Conservation (phyloP, 2,113 vertebrate genomes). For the Psilopsiagon aymara region DNA sequence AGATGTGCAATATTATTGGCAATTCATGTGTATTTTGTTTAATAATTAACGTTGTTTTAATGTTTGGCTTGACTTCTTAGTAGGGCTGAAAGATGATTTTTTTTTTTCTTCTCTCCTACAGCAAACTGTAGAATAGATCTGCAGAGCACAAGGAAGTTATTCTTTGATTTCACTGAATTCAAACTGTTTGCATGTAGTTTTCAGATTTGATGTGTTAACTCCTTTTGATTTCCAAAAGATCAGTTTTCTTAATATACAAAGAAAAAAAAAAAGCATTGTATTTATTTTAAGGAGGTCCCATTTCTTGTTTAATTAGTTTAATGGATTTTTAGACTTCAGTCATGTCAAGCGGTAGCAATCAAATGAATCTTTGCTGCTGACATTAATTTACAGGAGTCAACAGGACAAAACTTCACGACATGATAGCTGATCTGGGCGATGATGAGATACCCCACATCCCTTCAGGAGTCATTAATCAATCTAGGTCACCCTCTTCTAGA, state of each 20-base stretch:
- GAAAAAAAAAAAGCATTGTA: constrained; percentile 15
- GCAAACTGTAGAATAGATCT: constrained; percentile 23
- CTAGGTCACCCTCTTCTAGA: constrained; percentile 82
- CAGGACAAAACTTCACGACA: constrained; percentile 83
- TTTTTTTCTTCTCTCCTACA: constrained; percentile 22
- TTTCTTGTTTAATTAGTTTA: constrained; percentile 57
- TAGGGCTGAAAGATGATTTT: constrained; percentile 15
- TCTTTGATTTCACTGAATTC: not conserved
- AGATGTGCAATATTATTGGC: constrained; percentile 30
- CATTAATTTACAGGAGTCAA: constrained; percentile 83
- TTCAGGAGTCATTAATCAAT: constrained; percentile 82
- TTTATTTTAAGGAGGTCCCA: constrained; percentile 56
- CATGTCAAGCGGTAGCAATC: constrained; percentile 71
- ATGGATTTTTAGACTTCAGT: constrained; percentile 67
- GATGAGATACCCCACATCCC: constrained; percentile 81
- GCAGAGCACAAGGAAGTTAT: not conserved
- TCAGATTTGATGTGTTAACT: constrained; percentile 11
- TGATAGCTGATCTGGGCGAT: constrained; percentile 85
- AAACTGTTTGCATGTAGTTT: constrained; percentile 32
- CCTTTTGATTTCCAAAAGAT: constrained; percentile 21
- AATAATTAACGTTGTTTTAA: constrained; percentile 14
- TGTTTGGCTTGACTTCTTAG: not conserved
- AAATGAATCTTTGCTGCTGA: constrained; percentile 80
- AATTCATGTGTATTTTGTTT: not conserved
- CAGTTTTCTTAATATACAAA: not conserved